Conservation (phyloP, 2,888 invertebrate genomes). For the Masnerella sp. region DNA sequence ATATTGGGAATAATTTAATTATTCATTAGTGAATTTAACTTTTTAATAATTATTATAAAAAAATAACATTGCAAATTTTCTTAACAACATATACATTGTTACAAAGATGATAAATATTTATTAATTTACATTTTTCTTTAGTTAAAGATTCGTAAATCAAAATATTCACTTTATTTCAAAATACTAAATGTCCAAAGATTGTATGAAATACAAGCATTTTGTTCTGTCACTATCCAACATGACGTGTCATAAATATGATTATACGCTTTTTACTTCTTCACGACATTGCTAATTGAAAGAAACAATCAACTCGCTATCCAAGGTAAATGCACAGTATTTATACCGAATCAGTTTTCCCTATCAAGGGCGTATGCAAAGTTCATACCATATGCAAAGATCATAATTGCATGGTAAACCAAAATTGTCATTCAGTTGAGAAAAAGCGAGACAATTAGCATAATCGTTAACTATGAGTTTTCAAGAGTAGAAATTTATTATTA, state of each 20-base stretch:
- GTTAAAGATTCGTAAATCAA: too few species aligned
- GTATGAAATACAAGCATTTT: background rate
- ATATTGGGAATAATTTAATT: too few species aligned
- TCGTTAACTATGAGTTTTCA: too few species aligned
- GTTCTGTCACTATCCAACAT: background rate
- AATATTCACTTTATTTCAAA: too few species aligned
- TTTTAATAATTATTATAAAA: too few species aligned
- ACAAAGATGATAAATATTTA: too few species aligned
- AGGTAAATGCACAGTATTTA: constrained; percentile 7
- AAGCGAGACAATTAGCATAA: too few species aligned
- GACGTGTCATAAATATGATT: constrained; percentile 11
- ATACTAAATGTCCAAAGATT: background rate
- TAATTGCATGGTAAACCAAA: constrained; percentile 1
- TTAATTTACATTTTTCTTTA: too few species aligned
- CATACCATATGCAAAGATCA: background rate
- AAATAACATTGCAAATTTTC: too few species aligned
- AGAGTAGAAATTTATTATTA: too few species aligned
- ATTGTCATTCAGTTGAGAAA: background rate
- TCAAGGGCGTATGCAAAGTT: constrained; percentile 5
- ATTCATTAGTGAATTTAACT: too few species aligned
- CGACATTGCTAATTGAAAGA: constrained; percentile 16
- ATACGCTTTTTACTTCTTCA: constrained; percentile 11
- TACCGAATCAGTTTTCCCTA: constrained; percentile 2
- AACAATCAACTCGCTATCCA: constrained; percentile 15
- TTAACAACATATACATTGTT: too few species aligned